Evolutionary conservation across 1,140 invertebrate species (phyloP).

Genomic region (Caenorhabditis brenneri): DNA sequence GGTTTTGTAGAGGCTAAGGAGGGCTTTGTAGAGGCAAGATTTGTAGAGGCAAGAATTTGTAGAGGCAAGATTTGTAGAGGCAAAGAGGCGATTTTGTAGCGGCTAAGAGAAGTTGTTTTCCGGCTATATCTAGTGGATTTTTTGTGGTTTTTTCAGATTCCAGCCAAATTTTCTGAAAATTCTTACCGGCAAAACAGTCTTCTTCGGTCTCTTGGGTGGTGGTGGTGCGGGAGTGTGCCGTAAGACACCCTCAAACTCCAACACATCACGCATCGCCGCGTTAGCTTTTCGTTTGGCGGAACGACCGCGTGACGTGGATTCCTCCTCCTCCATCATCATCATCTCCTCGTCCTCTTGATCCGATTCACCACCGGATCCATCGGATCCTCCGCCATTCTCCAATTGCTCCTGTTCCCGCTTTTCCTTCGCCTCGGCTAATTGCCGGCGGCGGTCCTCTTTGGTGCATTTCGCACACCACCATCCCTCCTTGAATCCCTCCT

Average conservation of each 20-base stretch:
- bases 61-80: no score
- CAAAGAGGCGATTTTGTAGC: no score
- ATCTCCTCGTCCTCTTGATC: neutral
- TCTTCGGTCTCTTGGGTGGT: neutral
- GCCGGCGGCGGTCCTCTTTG: neutral
- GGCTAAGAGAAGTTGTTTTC: neutral
- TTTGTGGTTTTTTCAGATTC: neutral
- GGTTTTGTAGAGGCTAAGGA: no score
- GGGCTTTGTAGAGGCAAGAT: no score
- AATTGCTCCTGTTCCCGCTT: neutral
- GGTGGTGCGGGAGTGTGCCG: neutral
- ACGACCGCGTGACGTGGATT: neutral
- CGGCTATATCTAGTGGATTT: neutral
- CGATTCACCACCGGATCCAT: neutral
- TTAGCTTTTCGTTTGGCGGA: slow-evolving; percentile 10
- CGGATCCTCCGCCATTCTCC: neutral
- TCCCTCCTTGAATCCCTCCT: slow-evolving; percentile 26
- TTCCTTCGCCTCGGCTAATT: neutral
- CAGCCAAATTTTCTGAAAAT: neutral
- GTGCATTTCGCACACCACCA: slow-evolving; percentile 25
- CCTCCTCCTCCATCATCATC: neutral
- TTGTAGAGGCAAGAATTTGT: no score
- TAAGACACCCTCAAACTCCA: slow-evolving; percentile 12
- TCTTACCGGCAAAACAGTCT: neutral
- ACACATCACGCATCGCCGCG: neutral